phyloP scores from a whole-genome alignment of 2,888 invertebrate genomes.

The Papilio demoleus region DNA sequence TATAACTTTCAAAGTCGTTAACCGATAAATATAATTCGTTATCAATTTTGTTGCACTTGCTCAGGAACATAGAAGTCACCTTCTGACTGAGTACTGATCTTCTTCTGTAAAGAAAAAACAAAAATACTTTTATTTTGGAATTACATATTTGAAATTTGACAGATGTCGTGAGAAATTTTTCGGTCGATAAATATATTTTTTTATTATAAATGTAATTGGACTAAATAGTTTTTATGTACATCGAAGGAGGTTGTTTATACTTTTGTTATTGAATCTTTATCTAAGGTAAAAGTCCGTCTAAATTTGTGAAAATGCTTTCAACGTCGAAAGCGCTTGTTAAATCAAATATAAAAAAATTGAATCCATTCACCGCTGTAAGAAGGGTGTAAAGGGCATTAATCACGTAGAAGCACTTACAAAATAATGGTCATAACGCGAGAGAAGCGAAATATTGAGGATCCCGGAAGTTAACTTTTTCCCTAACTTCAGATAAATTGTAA shows the following conservation, averaged over 20 bases:
- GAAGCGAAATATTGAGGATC: constrained; percentile 33
- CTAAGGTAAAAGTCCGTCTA: no score
- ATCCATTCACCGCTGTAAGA: constrained; percentile 12
- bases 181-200: not conserved
- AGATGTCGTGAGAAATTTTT: not conserved
- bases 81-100: constrained; percentile 42
- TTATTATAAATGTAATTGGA: not conserved
- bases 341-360: constrained; percentile 28
- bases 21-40: not conserved
- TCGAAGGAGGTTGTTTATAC: not conserved
- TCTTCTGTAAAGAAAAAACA: constrained; percentile 50
- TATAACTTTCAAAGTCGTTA: not conserved
- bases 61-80: constrained; percentile 66
- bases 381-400: constrained; percentile 54
- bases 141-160: constrained; percentile 33
- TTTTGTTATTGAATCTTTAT: not conserved
- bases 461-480: constrained; percentile 20
- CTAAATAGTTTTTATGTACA: not conserved
- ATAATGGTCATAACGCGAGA: constrained; percentile 48
- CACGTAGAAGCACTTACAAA: constrained; percentile 62
- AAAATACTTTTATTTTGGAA: not conserved
- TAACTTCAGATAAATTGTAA: no score
- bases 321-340: not conserved
- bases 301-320: no score
- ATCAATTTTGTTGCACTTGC: constrained; percentile 43